phyloP scores from a whole-genome alignment of 2,113 vertebrate species.

The Pangasianodon hypophthalmus region DNA sequence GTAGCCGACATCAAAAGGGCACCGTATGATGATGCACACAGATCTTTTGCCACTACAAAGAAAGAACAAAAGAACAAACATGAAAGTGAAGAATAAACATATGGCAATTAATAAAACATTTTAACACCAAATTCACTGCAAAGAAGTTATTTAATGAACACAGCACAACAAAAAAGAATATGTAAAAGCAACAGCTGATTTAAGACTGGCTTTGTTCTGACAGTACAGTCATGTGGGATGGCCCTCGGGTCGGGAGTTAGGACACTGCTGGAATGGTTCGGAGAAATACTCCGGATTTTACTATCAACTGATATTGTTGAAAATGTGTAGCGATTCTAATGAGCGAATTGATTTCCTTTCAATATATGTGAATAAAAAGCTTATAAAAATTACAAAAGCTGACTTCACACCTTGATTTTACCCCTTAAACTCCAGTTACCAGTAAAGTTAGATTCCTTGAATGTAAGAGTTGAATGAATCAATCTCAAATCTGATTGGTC shows the following conservation, averaged over 20 bases:
- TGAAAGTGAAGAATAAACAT: slow-evolving; percentile 99
- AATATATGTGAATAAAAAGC: background rate
- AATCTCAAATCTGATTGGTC: background rate
- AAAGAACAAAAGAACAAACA: slow-evolving; percentile 99
- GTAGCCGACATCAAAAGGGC: slow-evolving; percentile 97
- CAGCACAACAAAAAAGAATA: slow-evolving; percentile 76
- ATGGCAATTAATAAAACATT: slow-evolving; percentile 99
- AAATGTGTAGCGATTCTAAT: background rate
- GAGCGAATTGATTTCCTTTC: background rate
- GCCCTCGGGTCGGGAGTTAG: background rate
- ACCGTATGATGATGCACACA: slow-evolving; percentile 97
- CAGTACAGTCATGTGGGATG: background rate
- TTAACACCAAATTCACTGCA: slow-evolving; percentile 91
- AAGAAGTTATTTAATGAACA: slow-evolving; percentile 82
- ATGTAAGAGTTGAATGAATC: background rate
- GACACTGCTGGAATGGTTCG: background rate
- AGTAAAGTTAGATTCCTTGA: background rate
- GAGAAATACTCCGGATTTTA: background rate
- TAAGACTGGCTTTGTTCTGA: slow-evolving; percentile 63
- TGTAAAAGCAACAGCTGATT: slow-evolving; percentile 81
- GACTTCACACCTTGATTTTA: background rate
- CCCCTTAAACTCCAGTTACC: background rate
- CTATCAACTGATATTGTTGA: background rate
- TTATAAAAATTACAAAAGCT: background rate
- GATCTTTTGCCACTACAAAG: slow-evolving; percentile 99